Conservation (phyloP, 2,797 vertebrate genomes). For the Lutjanus campechanus region DNA sequence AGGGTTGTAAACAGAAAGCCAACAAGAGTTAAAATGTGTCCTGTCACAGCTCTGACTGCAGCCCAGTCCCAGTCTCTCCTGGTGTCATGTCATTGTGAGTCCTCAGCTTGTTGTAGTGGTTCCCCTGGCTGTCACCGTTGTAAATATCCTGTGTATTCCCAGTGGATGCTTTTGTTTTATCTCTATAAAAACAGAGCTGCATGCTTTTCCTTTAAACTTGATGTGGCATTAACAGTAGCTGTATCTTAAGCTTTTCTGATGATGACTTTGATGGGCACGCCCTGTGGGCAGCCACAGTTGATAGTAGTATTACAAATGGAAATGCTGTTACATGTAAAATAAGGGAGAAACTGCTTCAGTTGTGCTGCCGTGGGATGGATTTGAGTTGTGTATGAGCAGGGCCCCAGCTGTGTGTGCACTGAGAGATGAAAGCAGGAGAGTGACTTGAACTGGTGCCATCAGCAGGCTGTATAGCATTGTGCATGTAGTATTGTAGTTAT, state of each 20-base stretch:
- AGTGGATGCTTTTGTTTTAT: slow-evolving; percentile 12
- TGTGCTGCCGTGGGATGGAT: background rate
- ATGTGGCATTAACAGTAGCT: slow-evolving; percentile 43
- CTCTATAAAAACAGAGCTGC: slow-evolving; percentile 41
- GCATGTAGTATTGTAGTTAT: slow-evolving; percentile 7
- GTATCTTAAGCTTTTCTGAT: background rate
- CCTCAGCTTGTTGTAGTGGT: slow-evolving; percentile 39
- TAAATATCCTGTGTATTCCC: slow-evolving; percentile 67
- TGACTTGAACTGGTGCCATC: background rate
- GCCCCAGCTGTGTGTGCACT: background rate
- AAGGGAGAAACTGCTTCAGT: background rate
- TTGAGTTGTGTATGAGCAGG: slow-evolving; percentile 12
- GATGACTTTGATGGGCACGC: background rate
- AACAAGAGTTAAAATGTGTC: background rate
- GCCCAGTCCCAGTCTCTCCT: background rate
- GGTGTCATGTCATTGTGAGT: slow-evolving; percentile 48
- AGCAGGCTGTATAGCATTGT: slow-evolving; percentile 10
- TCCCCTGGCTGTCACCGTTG: slow-evolving; percentile 44
- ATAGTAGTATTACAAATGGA: slow-evolving; percentile 19
- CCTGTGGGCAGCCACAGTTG: background rate
- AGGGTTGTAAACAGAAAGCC: background rate
- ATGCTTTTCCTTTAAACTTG: slow-evolving; percentile 50
- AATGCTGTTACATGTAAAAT: slow-evolving; percentile 18
- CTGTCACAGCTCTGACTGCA: slow-evolving; percentile 7
- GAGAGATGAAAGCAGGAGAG: background rate